Conservation (phyloP, 2,797 vertebrate genomes). For the Anabacerthia variegaticeps region DNA sequence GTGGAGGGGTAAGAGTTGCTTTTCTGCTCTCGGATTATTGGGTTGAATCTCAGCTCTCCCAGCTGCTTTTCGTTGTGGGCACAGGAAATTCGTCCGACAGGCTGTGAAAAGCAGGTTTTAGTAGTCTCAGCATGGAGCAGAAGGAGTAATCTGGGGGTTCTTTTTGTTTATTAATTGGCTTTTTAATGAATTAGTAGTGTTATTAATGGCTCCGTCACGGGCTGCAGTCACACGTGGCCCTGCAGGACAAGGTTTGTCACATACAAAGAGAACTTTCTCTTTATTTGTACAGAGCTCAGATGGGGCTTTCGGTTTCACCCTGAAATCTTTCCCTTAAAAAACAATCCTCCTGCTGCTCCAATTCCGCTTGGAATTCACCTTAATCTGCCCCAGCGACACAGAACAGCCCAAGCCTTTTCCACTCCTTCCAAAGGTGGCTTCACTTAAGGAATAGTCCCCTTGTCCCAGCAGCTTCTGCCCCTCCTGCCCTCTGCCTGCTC, state of each 20-base stretch:
- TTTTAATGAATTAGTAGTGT: background rate
- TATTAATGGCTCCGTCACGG: background rate
- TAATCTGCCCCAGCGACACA: background rate
- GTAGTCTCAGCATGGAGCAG: background rate
- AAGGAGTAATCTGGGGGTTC: background rate
- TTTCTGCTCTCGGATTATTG: background rate
- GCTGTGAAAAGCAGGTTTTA: background rate
- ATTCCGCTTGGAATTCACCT: background rate
- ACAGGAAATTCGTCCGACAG: background rate
- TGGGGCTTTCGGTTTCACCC: background rate
- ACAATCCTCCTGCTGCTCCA: background rate
- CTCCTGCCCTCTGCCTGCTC: background rate
- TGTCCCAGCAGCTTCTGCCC: background rate
- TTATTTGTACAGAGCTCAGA: background rate
- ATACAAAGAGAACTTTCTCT: background rate
- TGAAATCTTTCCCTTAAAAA: background rate
- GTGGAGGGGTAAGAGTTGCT: background rate
- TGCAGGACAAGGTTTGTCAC: background rate
- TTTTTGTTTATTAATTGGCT: background rate
- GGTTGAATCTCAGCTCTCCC: background rate
- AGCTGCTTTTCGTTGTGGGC: background rate
- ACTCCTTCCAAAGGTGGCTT: background rate
- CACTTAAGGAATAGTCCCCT: background rate
- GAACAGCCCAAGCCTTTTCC: background rate
- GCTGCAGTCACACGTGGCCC: background rate